Evolutionary conservation across 2,797 vertebrate genomes (phyloP).

Genomic region (Pantherophis vulpinus): DNA sequence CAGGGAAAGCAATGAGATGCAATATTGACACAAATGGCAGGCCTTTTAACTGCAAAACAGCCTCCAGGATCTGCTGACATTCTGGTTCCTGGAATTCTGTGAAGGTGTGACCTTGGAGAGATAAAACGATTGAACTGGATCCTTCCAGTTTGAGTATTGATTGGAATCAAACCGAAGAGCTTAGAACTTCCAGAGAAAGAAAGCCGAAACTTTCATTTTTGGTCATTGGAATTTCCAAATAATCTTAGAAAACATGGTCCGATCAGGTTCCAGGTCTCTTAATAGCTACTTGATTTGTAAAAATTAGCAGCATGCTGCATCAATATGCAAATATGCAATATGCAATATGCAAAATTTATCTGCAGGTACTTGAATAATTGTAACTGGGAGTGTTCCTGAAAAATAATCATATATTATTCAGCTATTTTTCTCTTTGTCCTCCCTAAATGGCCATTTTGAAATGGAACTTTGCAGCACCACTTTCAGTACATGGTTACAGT

Average conservation of each 20-base stretch:
- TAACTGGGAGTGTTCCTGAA: not conserved
- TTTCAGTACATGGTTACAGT: not conserved
- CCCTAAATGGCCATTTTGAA: not conserved
- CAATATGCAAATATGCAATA: not conserved
- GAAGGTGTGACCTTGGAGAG: conserved; percentile 25
- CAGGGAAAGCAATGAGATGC: conserved; percentile 57
- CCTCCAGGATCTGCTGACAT: conserved; percentile 58
- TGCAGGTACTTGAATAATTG: not conserved
- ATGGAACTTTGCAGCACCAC: not conserved
- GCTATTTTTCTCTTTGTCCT: not conserved
- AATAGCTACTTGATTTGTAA: not conserved
- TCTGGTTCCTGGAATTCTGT: conserved; percentile 48
- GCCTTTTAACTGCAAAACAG: conserved; percentile 63
- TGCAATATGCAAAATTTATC: not conserved
- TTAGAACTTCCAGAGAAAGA: not conserved
- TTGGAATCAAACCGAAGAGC: not conserved
- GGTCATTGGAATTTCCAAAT: not conserved
- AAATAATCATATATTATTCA: not conserved
- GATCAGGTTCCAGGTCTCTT: not conserved
- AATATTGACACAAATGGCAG: conserved; percentile 64
- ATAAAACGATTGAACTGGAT: conserved; percentile 12
- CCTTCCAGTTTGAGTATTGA: not conserved
- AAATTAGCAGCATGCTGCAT: not conserved
- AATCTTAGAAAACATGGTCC: not conserved
- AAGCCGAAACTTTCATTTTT: not conserved